Base-by-base conservation (phyloP, 2,113 vertebrate species). In the Corydoras maculifer region DNA sequence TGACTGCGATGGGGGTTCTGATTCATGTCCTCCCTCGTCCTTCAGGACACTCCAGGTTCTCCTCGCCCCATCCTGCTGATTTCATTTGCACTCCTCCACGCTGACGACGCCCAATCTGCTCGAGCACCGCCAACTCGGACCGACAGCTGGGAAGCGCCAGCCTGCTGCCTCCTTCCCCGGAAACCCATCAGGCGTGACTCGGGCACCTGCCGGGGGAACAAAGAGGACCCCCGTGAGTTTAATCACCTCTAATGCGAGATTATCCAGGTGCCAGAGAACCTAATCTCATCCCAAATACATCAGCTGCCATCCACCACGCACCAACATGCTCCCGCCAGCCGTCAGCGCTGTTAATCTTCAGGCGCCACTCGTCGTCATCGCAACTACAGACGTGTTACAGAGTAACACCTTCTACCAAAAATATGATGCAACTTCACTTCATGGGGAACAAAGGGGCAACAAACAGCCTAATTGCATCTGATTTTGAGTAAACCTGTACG, bases 191-290 rank as follows among this genome's bases (percentile, higher is more conserved):
- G 70, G 71, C 79, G 69, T 82, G 75, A 74, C 75, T 48, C 58
- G 59, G 75, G 70, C 82, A 83, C 76, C 80, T 85, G 83, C 68
- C 71, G 62, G 59, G 68, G 62, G 72, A 65, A 68, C 68, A 77
- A 79, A 79, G 62, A 77, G 75, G 75, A 65, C 62, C 70, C 72
- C 70, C 74, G 70, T 72, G 68, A 73, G 69, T 77, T 77, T 81
- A 82, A 83, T 76, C 79, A 81, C 78, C 76, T 70, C 78, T 83
- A 82, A 85, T 78, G 76, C 72, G 64, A 75, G 77, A 82, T 83
- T 74, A 79, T 80, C 76, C 78, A 68, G 73, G 75, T 75, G 82
- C 72, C 78, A 77, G 77, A 79, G 75, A 74, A 75, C 79, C 79
- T 74, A 66, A 77, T 75, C 75, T 72, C 67, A 61, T 62, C 30